phyloP scores from a whole-genome alignment of 1,140 invertebrate genomes.

The Diuraphis noxia region DNA sequence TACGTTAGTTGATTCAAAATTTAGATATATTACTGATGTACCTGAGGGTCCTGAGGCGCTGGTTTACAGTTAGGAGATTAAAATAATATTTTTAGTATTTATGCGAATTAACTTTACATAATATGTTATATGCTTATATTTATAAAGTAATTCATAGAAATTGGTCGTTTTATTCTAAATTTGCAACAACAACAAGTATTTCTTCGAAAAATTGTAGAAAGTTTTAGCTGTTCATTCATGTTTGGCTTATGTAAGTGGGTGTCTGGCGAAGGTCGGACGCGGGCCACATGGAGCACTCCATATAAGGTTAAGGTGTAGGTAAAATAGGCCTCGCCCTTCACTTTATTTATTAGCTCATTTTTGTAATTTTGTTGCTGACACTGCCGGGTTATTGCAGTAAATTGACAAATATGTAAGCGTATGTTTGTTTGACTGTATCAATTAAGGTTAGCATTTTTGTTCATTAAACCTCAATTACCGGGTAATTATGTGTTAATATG shows the following conservation, averaged over 20 bases:
- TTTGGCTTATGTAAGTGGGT: conserved; percentile 42
- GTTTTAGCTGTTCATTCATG: conserved; percentile 50
- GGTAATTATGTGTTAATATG: background rate
- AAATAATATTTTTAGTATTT: background rate
- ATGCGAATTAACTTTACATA: background rate
- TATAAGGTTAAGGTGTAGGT: conserved; percentile 53
- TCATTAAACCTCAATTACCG: background rate
- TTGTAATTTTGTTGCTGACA: background rate
- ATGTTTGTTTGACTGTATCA: background rate
- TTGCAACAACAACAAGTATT: background rate
- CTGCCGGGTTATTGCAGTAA: background rate
- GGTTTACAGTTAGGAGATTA: background rate
- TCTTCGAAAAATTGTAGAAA: conserved; percentile 30
- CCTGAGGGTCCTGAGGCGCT: too few relatives aligned
- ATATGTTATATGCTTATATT: background rate
- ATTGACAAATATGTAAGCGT: conserved; percentile 4
- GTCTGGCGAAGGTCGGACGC: conserved; percentile 34
- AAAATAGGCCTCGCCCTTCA: conserved; percentile 54
- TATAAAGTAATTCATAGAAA: background rate
- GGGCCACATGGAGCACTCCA: conserved; percentile 40
- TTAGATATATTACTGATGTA: background rate
- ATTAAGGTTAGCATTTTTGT: background rate
- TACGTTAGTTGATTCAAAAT: background rate
- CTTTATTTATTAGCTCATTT: conserved; percentile 52
- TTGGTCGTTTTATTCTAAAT: background rate